These are phyloP conservation scores for Campylorhamphus procurvoides DNA, from an alignment of 2,113 vertebrate species.

Conservation along the genomic window DNA sequence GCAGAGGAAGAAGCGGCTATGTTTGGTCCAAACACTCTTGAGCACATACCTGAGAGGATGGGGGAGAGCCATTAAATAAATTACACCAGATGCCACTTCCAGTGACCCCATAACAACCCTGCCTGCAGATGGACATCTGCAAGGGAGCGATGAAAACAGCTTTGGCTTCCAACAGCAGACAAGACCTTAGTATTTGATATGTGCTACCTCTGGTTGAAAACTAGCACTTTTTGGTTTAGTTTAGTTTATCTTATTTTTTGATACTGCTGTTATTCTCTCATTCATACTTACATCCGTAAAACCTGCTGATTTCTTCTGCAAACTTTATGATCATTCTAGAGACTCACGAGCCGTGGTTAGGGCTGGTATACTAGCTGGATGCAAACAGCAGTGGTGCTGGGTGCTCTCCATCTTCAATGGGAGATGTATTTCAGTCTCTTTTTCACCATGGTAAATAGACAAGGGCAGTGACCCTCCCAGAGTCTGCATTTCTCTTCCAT, in stretches of 20 bases:
- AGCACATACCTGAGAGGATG: background rate
- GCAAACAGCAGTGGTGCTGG: background rate
- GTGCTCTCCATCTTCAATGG: accelerated
- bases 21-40: background rate
- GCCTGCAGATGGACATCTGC: background rate
- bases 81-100: background rate
- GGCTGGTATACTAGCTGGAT: background rate
- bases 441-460: background rate
- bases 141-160: background rate
- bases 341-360: background rate
- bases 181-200: background rate
- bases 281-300: background rate
- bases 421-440: background rate
- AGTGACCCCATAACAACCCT: background rate
- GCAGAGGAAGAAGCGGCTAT: background rate
- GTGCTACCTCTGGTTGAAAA: background rate
- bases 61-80: background rate
- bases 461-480: background rate
- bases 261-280: background rate
- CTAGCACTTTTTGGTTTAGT: background rate
- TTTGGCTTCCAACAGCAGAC: background rate
- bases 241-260: background rate
- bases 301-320: background rate
- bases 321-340: background rate
- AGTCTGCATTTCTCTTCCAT: background rate